Evolutionary conservation across 2,113 vertebrate genomes (phyloP).

Genomic region (Geococcyx californianus): DNA sequence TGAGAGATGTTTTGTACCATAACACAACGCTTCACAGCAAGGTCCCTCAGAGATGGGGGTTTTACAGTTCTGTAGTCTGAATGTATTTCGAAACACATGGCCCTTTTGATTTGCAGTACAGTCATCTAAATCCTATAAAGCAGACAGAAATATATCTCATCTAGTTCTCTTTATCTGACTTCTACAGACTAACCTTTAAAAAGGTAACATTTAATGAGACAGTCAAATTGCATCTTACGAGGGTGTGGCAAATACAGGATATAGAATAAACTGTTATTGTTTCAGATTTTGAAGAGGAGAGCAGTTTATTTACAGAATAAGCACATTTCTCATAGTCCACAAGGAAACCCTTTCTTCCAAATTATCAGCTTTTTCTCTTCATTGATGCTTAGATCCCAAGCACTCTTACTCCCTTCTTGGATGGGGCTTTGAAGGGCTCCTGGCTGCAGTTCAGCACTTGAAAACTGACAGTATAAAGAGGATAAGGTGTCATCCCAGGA

Average conservation of each 20-base stretch:
- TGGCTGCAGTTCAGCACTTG: not conserved
- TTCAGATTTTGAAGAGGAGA: not conserved
- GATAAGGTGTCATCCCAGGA: not conserved
- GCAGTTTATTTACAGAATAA: not conserved
- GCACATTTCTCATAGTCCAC: not conserved
- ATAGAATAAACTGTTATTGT: not conserved
- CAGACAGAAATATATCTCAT: not conserved
- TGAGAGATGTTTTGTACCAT: not conserved
- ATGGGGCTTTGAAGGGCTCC: not conserved
- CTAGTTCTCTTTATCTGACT: not conserved
- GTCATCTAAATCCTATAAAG: not conserved
- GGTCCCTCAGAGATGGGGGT: rapidly evolving
- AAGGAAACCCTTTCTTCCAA: not conserved
- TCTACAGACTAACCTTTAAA: not conserved
- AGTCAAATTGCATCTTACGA: rapidly evolving
- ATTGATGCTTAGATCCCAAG: not conserved
- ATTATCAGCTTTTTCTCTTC: not conserved
- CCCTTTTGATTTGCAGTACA: not conserved
- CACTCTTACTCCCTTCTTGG: not conserved
- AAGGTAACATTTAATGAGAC: not conserved
- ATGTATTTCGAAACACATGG: rapidly evolving
- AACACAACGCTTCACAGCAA: not conserved
- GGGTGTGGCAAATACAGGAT: not conserved
- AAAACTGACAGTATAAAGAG: not conserved
- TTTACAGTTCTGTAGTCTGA: not conserved